Base-by-base conservation (phyloP, 2,797 vertebrate genomes). In the Alauda arvensis region DNA sequence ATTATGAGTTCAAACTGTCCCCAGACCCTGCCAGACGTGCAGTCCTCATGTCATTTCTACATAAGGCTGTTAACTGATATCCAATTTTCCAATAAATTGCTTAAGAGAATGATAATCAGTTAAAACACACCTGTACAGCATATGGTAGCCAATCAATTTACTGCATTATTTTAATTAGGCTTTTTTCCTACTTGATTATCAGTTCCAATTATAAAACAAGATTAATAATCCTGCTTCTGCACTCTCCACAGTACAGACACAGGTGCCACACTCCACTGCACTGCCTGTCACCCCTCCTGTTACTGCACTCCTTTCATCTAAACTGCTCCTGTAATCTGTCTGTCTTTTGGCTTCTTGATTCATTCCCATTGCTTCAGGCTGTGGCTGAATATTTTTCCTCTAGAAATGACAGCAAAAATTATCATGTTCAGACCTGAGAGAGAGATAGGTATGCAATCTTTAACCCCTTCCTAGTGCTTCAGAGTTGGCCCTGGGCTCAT, bases 81-180 rank as follows among this genome's bases (percentile, higher is more conserved):
- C 94, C 94, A 87, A 91, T 95, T 95, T 91, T 93, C 89, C 60
- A 90, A 91, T 92, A 85, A 92, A 88, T 90, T 88, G 56, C 90
- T 93, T 95, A 93, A 85, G 70, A 78, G 77, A 91, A 66, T 18
- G 60, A 69, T 88, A 92, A 93, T 91, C 70, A 75, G 26, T 90
- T 90, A 91, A 88, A 88, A 83, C 83, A 92, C 93, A 92, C 92
- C 90, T 94, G 88, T 91, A 90, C 77, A 90, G 70, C 93, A 95
- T 94, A 95, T 92, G 94, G 93, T 19, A 91, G 77, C 42, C 74
- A 94, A 91, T 60, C 45, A 77, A 75, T 78, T 90, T 87, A 93
- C 40, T 81, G 66, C 85, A 90, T 91, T 93, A 94, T 85, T 93
- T 93, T 92, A 94, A 94, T 94, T 83, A 90, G 53, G 29, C 18